Evolutionary conservation across 2,113 vertebrate genomes (phyloP).

Genomic region (Psilopogon haemacephalus): DNA sequence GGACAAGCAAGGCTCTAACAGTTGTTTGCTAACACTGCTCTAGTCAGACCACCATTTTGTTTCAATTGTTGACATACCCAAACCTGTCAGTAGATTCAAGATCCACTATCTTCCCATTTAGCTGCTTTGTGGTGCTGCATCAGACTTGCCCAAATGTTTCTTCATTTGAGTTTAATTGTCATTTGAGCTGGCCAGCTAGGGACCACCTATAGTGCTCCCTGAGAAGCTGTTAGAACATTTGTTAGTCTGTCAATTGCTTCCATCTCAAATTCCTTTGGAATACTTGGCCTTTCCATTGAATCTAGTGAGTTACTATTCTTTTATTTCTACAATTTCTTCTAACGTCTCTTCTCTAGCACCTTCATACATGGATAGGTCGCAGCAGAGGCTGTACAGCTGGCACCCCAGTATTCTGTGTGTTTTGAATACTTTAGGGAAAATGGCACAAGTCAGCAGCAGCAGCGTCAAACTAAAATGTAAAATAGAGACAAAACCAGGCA

Average conservation of each 20-base stretch:
- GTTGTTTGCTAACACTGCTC: background rate
- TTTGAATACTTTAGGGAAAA: background rate
- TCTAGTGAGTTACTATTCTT: background rate
- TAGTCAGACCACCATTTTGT: too few species aligned
- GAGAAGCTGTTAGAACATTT: background rate
- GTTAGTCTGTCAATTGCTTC: background rate
- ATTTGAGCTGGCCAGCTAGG: background rate
- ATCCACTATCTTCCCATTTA: background rate
- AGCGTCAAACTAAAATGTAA: background rate
- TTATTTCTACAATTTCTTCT: background rate
- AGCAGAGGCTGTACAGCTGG: background rate
- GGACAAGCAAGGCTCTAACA: too few species aligned
- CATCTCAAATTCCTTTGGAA: background rate
- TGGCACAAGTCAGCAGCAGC: background rate
- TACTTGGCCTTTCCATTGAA: background rate
- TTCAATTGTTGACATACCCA: fast-evolving
- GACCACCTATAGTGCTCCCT: fast-evolving
- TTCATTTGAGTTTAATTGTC: background rate
- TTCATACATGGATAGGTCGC: background rate
- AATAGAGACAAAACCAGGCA: background rate
- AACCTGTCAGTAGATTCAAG: background rate
- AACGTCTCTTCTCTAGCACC: background rate
- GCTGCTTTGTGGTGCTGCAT: background rate
- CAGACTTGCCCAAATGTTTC: background rate
- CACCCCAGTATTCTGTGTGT: background rate